Conservation (phyloP, 2,888 invertebrate species). For the Labia minor region DNA sequence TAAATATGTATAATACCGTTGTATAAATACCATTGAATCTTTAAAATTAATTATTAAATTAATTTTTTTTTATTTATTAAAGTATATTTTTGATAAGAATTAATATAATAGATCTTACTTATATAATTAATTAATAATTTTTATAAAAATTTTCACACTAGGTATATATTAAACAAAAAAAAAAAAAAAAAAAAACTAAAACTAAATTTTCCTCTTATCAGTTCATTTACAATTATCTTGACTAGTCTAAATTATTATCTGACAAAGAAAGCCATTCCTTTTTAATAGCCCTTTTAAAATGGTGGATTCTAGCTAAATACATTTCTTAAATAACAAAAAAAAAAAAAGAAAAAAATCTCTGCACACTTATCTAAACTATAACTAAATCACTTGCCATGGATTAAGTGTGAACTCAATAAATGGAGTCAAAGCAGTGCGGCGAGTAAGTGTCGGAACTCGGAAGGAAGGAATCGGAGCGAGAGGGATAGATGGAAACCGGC, state of each 20-base stretch:
- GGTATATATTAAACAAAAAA: too few relatives aligned
- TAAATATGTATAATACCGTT: too few relatives aligned
- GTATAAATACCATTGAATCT: too few relatives aligned
- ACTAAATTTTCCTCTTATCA: neutral
- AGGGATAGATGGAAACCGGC: conserved; percentile 21
- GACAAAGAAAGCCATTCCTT: neutral
- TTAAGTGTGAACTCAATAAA: conserved; percentile 13
- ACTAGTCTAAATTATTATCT: neutral
- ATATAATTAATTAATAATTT: too few relatives aligned
- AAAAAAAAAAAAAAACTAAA: too few relatives aligned
- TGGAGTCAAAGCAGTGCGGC: neutral
- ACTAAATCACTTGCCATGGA: conserved; percentile 5
- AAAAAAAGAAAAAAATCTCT: conserved; percentile 1
- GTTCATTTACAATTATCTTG: neutral
- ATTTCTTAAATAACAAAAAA: conserved; percentile 2
- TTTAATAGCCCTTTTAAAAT: too few relatives aligned
- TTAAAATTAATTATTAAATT: too few relatives aligned
- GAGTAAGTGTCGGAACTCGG: neutral
- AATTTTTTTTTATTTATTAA: too few relatives aligned
- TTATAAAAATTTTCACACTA: too few relatives aligned
- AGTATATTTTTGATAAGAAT: too few relatives aligned
- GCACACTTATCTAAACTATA: neutral
- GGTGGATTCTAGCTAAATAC: neutral
- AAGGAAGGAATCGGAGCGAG: conserved; percentile 24
- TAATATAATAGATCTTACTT: too few relatives aligned